Evolutionary conservation across 2,888 invertebrate genomes (phyloP).

Genomic region (Eilema caniola): DNA sequence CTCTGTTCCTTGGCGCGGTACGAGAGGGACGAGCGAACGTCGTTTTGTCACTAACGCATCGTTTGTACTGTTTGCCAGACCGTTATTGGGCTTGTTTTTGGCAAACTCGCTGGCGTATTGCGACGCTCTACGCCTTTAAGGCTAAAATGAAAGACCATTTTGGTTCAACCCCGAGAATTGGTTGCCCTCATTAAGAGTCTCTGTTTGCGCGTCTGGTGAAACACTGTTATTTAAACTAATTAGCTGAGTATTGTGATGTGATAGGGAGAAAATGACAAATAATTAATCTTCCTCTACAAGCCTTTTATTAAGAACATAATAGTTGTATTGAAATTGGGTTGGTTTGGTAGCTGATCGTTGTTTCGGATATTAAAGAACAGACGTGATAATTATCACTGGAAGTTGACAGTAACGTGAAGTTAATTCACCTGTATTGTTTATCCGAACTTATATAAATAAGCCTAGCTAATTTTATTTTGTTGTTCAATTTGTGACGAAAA

Average conservation of each 20-base stretch:
- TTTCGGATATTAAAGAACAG: conserved; percentile 8
- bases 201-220: conserved; percentile 84
- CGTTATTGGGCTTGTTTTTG: conserved; percentile 85
- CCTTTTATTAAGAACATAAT: conserved; percentile 54
- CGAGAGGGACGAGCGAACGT: conserved; percentile 67
- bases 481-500: conserved; percentile 78
- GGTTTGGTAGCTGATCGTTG: conserved; percentile 28
- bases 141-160: conserved; percentile 79
- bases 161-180: conserved; percentile 75
- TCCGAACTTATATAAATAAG: conserved; percentile 53
- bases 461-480: conserved; percentile 75
- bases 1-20: conserved; percentile 55
- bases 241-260: conserved; percentile 80
- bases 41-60: conserved; percentile 83
- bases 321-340: conserved; percentile 55
- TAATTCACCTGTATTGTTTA: conserved; percentile 49
- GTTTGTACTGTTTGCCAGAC: conserved; percentile 84
- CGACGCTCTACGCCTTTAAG: conserved; percentile 74
- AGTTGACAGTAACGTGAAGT: conserved; percentile 29
- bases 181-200: conserved; percentile 83
- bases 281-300: conserved; percentile 64
- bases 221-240: conserved; percentile 84
- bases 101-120: conserved; percentile 77
- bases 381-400: conserved; percentile 32
- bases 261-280: conserved; percentile 74